Base-by-base conservation (phyloP, 2,113 vertebrate genomes). In the Arvicanthis niloticus region DNA sequence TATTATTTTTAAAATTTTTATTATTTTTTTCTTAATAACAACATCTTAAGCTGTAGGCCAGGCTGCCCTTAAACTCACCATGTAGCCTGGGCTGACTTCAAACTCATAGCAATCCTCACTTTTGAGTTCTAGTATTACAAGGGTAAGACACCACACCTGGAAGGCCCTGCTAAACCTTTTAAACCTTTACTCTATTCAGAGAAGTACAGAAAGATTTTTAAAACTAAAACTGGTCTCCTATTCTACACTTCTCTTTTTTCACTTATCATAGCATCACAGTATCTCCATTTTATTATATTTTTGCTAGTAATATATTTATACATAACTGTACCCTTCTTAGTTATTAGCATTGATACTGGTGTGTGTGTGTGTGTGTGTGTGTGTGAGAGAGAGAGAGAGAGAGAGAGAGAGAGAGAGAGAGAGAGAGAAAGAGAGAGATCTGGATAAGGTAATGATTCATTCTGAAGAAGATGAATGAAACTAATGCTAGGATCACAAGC, bases 391-490 rank as follows among this genome's bases (percentile, higher is more conserved):
- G 51, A 51, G 51, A 51, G 10, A 51, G 51, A 51, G 51, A 51
- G 51, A 51, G 48, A 51, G 48, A 51, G 48, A 51, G 48, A 51
- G 48, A 51, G 51, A 51, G 51, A 51, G 51, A 51, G 51, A 51
- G 51, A 51, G 51, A 51, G 51, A 51, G 51, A 51, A 10, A 51
- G 51, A 51, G 51, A 51, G 51, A 87, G 21, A 45, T 45, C 37
- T 53, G 7, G 90, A 75, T 1, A 70, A 76, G 10, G 40, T 40
- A 13, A 51, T 85, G 42, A 84, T 90, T 88, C 26, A 3, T 65
- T 97, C 90, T 82, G 68, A 95, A 89, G 15, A 89, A 62, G 45
- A 3, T 70, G 85, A 89, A 77, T 80, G 45, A 93, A 93, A 67
- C 19, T 77, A 96, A 85, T 37, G 62, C n/a, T 76, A 76, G 31